A percentile compares a stretch with the other conserved stretches of the same genome.
Conservation (phyloP, 2,113 vertebrate genomes). For the Rhabdornis inornatus region DNA sequence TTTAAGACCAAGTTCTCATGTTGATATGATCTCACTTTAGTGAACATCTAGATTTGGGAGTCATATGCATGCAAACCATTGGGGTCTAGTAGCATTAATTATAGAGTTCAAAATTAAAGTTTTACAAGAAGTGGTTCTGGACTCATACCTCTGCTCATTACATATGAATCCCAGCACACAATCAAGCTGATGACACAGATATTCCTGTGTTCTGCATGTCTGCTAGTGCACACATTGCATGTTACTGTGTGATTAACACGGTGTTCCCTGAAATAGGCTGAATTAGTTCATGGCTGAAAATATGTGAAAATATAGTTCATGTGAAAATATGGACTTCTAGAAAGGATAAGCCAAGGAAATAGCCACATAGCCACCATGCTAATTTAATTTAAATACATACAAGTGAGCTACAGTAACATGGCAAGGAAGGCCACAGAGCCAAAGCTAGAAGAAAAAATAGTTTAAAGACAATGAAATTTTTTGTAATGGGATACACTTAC, state of each 20-base stretch:
- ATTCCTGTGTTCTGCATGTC: background rate
- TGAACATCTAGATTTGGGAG: background rate
- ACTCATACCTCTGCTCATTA: rapidly evolving
- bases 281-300: background rate
- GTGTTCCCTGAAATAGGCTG: background rate
- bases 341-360: background rate
- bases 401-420: background rate
- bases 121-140: background rate
- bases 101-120: background rate
- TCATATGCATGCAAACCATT: background rate
- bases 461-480: background rate
- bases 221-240: background rate
- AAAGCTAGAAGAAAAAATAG: background rate
- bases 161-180: background rate
- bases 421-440: background rate
- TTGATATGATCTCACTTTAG: background rate
- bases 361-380: background rate
- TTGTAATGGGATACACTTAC: background rate
- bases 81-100: background rate
- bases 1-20: constrained; percentile 12
- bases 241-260: background rate
- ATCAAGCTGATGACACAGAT: background rate
- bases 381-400: background rate
- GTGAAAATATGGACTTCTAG: background rate
- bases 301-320: background rate